Percentiles rank a stretch among this genome's conserved stretches.
Conservation (phyloP, 2,888 invertebrate species). For the Euzetes globulus region DNA sequence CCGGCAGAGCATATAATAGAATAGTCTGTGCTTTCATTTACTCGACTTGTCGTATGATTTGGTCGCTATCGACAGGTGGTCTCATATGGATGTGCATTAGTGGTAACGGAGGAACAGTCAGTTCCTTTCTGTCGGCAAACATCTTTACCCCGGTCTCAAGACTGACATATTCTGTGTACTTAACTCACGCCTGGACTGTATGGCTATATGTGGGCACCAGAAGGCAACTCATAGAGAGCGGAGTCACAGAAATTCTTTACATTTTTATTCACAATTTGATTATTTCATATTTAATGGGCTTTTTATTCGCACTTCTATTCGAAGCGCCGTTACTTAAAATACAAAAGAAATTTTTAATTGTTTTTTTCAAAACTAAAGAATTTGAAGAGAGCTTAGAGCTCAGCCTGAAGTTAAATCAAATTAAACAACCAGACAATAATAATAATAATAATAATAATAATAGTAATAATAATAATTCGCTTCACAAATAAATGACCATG, state of each 20-base stretch:
- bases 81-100: conserved; percentile 23
- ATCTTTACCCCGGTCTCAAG: neutral
- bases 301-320: neutral
- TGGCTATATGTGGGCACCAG: conserved; percentile 2
- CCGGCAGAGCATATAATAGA: neutral
- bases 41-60: neutral
- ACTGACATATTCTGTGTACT: neutral
- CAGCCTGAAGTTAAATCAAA: no score
- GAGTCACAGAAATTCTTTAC: neutral
- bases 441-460: no score
- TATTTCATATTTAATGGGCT: neutral
- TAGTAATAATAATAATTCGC: no score
- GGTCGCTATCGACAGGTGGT: neutral
- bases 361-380: neutral
- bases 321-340: neutral
- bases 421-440: no score
- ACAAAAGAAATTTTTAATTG: no score
- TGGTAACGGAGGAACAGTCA: conserved; percentile 34
- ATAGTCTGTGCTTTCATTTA: neutral
- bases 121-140: conserved; percentile 31
- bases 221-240: neutral
- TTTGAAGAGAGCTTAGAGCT: neutral
- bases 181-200: conserved; percentile 1
- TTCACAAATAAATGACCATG: no score
- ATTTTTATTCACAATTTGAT: neutral